A percentile compares a stretch with the other conserved stretches of the same genome.
phyloP scores from a whole-genome alignment of 2,888 invertebrate genomes.

The Tenthredo amoena region DNA sequence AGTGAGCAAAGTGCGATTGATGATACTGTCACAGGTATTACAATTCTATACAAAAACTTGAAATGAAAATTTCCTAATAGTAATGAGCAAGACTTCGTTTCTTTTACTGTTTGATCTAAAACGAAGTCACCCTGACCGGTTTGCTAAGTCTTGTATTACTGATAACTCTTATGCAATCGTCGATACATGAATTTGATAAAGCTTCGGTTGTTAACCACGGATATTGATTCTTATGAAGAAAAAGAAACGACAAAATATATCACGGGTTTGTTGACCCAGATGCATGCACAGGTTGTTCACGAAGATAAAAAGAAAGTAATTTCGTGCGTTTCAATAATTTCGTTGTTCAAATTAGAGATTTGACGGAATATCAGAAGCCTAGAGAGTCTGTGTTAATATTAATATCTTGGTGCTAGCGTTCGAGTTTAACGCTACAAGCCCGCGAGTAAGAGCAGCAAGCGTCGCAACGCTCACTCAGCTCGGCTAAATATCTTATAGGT shows the following conservation, averaged over 20 bases:
- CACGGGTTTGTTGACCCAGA: not conserved
- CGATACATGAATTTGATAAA: not conserved
- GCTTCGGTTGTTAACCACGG: not conserved
- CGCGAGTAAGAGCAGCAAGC: not conserved
- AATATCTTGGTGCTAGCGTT: not conserved
- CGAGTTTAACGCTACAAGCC: not conserved
- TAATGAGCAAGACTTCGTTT: too few species aligned
- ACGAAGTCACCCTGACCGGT: not conserved
- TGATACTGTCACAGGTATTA: not conserved
- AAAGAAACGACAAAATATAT: not conserved
- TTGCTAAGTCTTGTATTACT: too few species aligned
- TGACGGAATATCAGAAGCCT: slow-evolving; percentile 1
- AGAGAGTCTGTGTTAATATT: not conserved
- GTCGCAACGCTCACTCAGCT: not conserved
- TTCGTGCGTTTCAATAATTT: not conserved
- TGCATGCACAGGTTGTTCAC: not conserved
- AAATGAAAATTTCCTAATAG: not conserved
- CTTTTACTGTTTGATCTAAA: not conserved
- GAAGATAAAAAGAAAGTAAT: not conserved
- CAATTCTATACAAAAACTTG: not conserved
- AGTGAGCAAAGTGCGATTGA: not conserved
- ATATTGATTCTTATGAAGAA: not conserved
- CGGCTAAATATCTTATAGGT: slow-evolving; percentile 6
- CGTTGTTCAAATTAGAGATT: not conserved
- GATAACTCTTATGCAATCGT: slow-evolving; percentile 1